Conservation (phyloP, 2,888 invertebrate species). For the Pheosia tremula region DNA sequence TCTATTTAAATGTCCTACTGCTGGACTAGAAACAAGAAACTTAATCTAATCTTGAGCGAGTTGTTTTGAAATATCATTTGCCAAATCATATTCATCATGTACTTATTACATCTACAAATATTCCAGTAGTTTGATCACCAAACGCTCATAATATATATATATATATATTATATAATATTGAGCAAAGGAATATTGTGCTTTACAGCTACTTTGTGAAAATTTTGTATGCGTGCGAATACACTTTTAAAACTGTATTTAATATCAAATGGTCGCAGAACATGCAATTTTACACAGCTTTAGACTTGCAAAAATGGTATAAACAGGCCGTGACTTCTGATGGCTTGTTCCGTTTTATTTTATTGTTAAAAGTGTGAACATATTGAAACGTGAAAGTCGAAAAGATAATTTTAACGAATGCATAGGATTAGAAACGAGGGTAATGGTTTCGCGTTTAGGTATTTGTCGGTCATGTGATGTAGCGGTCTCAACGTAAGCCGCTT, state of each 20-base stretch:
- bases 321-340: conserved; percentile 28
- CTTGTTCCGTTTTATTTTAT: conserved; percentile 31
- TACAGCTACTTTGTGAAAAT: not conserved
- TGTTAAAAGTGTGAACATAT: not conserved
- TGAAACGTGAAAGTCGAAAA: conserved; percentile 4
- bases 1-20: not conserved
- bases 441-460: conserved; percentile 4
- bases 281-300: conserved; percentile 29
- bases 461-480: not conserved
- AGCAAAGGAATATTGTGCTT: too few species aligned
- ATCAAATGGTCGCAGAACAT: conserved; percentile 22
- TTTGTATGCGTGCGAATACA: not conserved
- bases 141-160: too few species aligned
- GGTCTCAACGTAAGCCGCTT: too few species aligned
- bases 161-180: too few species aligned
- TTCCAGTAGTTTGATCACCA: too few species aligned
- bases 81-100: too few species aligned
- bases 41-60: too few species aligned
- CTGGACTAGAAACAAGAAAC: not conserved
- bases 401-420: not conserved
- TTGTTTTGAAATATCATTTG: too few species aligned
- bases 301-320: conserved; percentile 30
- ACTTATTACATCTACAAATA: too few species aligned
- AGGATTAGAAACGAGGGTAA: conserved; percentile 7
- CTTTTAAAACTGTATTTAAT: not conserved